Evolutionary conservation across 2,113 vertebrate species (phyloP).

Genomic region (Oncorhynchus clarkii): DNA sequence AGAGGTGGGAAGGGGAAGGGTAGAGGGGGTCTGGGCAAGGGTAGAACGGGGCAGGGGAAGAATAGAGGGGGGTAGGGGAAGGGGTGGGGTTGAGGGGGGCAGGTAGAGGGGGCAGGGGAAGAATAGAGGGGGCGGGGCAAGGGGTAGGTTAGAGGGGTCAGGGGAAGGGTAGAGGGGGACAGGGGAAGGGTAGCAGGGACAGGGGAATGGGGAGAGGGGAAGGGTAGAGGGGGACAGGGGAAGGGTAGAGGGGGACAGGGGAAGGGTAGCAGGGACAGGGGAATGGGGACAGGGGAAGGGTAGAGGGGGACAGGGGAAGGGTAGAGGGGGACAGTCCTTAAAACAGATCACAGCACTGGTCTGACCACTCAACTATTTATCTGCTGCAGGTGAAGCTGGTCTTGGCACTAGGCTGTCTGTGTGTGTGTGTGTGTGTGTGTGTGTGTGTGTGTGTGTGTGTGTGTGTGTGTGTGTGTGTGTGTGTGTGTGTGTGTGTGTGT

Average conservation of each 20-base stretch:
- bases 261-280: no score
- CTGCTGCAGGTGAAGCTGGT: not conserved
- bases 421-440: no score
- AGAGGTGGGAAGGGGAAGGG: no score
- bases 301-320: no score
- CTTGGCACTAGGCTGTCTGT: not conserved
- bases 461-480: not conserved
- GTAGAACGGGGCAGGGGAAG: slow-evolving; percentile 39
- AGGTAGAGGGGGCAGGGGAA: not conserved
- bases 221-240: slow-evolving; percentile 17
- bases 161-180: slow-evolving; percentile 22
- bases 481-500: no score
- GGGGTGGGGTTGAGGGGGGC: slow-evolving; percentile 10
- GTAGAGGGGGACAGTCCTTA: slow-evolving; percentile 28
- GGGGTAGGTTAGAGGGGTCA: no score
- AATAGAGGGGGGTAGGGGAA: slow-evolving; percentile 21
- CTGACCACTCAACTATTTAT: not conserved
- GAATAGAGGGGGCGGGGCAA: no score
- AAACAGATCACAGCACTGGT: slow-evolving; percentile 18
- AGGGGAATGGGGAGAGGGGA: slow-evolving; percentile 30
- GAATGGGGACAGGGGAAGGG: no score
- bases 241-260: slow-evolving; percentile 12
- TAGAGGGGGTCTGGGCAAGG: no score
- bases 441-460: slow-evolving; percentile 14
- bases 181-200: slow-evolving; percentile 36